These are phyloP conservation scores for Diaperis boleti DNA, from an alignment of 2,888 invertebrate species.

Conservation along the genomic window DNA sequence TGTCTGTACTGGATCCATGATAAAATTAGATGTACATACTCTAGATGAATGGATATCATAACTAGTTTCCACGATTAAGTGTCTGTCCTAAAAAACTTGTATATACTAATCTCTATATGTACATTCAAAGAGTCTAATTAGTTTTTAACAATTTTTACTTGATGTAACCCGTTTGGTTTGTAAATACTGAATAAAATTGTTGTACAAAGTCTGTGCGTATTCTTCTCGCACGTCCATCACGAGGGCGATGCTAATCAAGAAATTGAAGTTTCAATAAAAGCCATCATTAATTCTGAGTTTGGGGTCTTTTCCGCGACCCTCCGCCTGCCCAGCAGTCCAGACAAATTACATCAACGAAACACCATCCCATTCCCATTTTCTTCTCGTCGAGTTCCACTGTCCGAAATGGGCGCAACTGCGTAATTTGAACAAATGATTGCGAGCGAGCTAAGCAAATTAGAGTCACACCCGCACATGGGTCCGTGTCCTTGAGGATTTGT, in stretches of 20 bases:
- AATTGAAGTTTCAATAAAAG: conserved; percentile 79
- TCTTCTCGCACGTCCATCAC: conserved; percentile 1
- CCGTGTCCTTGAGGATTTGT: conserved; percentile 33
- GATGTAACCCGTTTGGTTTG: conserved; percentile 40
- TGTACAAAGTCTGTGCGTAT: conserved; percentile 33
- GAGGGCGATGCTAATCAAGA: conserved; percentile 70
- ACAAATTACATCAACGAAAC: conserved; percentile 37
- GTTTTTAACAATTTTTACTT: conserved; percentile 39
- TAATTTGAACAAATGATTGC: conserved; percentile 77
- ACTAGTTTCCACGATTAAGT: conserved; percentile 8
- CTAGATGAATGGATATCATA: conserved; percentile 33
- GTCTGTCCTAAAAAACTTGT: conserved; percentile 25
- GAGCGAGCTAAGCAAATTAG: conserved; percentile 76
- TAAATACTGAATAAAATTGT: conserved; percentile 42
- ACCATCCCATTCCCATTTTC: conserved; percentile 33
- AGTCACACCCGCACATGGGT: conserved; percentile 67
- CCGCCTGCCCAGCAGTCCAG: conserved; percentile 54
- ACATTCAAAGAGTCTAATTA: conserved; percentile 32
- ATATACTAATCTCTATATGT: conserved; percentile 24
- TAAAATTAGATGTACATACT: conserved; percentile 15
- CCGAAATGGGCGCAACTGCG: conserved; percentile 61
- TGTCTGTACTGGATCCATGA: neutral
- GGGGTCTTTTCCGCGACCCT: conserved; percentile 61
- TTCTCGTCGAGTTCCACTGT: conserved; percentile 46
- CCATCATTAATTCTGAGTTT: conserved; percentile 77